Conservation (phyloP, 2,113 vertebrate species). For the Corapipo altera region DNA sequence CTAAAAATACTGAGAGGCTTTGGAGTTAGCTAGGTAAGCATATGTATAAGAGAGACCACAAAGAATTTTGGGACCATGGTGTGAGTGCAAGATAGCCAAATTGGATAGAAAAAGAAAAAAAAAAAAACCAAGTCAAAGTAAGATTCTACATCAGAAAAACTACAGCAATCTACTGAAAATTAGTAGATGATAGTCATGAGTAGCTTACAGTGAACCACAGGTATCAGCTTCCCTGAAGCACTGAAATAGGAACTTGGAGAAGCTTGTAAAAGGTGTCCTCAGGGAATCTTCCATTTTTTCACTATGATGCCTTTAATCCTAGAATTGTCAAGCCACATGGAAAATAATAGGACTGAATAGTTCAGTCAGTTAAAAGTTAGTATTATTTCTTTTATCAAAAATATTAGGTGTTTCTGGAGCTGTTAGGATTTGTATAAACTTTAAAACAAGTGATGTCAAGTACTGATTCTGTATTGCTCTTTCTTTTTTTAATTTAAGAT, state of each 20-base stretch:
- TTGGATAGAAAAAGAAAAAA: constrained; percentile 40
- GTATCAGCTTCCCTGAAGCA: constrained; percentile 66
- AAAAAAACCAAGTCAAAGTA: background rate
- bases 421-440: constrained; percentile 40
- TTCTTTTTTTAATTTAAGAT: constrained; percentile 52
- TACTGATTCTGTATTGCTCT: constrained; percentile 35
- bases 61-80: constrained; percentile 26
- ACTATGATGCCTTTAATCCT: constrained; percentile 74
- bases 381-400: constrained; percentile 69
- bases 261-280: constrained; percentile 70
- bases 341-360: constrained; percentile 71
- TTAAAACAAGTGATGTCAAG: constrained; percentile 54
- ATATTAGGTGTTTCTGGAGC: constrained; percentile 54
- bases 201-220: constrained; percentile 55
- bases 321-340: constrained; percentile 71
- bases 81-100: constrained; percentile 34
- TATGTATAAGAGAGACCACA: constrained; percentile 12
- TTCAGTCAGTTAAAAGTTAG: constrained; percentile 65
- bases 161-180: constrained; percentile 64
- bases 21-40: background rate
- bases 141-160: constrained; percentile 64
- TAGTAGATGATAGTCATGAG: constrained; percentile 65
- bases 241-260: constrained; percentile 63
- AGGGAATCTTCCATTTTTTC: constrained; percentile 69
- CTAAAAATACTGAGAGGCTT: constrained; percentile 19